A percentile compares a stretch with the other conserved stretches of the same genome.
phyloP scores from a whole-genome alignment of 2,113 vertebrate genomes.

The Sclerurus mexicanus region DNA sequence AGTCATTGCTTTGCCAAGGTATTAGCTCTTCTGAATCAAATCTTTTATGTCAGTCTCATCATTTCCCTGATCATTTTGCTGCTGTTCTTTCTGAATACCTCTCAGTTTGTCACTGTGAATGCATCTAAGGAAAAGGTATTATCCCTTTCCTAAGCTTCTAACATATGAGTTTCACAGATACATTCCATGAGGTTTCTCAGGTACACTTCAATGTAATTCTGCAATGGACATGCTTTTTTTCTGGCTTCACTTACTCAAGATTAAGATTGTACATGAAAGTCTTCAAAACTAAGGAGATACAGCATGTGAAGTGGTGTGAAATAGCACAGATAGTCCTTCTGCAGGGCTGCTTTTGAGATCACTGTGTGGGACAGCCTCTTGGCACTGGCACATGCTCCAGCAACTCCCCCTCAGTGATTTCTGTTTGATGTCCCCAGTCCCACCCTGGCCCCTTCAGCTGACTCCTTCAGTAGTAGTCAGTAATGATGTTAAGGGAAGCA shows the following conservation, averaged over 20 bases:
- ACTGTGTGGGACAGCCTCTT: not conserved
- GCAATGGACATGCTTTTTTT: rapidly evolving
- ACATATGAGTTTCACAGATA: not conserved
- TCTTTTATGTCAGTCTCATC: not conserved
- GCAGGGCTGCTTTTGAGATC: not conserved
- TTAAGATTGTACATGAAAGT: not conserved
- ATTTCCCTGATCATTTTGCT: not conserved
- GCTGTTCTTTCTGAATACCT: not conserved
- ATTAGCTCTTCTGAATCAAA: slow-evolving; percentile 24
- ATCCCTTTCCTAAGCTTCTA: not conserved
- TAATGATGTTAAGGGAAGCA: not conserved
- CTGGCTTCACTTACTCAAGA: not conserved
- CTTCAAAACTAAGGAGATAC: not conserved
- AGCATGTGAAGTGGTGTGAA: not conserved
- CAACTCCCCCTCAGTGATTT: not conserved
- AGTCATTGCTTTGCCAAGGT: slow-evolving; percentile 27
- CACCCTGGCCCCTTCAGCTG: not conserved
- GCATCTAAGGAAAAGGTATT: not conserved
- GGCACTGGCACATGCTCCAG: not conserved
- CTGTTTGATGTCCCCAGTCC: not conserved
- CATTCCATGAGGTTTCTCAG: not conserved
- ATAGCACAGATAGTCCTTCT: not conserved
- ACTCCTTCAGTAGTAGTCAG: not conserved
- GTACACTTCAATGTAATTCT: not conserved
- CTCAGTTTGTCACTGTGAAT: not conserved